Conservation (phyloP, 2,888 invertebrate genomes). For the Periphyllus acericola region DNA sequence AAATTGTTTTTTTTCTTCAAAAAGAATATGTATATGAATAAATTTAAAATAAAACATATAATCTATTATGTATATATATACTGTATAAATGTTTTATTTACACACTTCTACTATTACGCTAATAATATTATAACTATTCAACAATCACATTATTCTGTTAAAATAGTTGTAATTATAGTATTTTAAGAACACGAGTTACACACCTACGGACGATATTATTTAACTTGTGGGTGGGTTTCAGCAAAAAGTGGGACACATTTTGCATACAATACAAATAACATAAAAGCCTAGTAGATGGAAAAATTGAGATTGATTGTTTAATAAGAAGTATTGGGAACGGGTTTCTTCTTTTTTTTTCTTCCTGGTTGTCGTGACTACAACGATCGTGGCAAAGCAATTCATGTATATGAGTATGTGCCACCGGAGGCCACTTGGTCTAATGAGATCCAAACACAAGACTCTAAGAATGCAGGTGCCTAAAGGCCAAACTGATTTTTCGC, state of each 20-base stretch:
- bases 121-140: too few relatives aligned
- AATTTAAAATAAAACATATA: too few relatives aligned
- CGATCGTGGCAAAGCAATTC: conserved; percentile 35
- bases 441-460: conserved; percentile 35
- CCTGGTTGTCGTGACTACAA: conserved; percentile 50
- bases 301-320: conserved; percentile 58
- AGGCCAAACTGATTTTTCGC: conserved; percentile 55
- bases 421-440: conserved; percentile 54
- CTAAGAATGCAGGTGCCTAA: conserved; percentile 58
- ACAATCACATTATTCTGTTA: too few relatives aligned
- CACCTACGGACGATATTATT: conserved; percentile 29
- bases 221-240: conserved; percentile 35
- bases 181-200: neutral
- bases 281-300: conserved; percentile 50
- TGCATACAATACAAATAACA: conserved; percentile 52
- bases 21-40: too few relatives aligned
- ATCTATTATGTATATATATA: too few relatives aligned
- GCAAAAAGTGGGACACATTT: conserved; percentile 41
- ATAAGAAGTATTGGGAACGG: conserved; percentile 43
- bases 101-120: too few relatives aligned
- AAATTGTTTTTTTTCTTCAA: too few relatives aligned
- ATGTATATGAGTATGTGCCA: conserved; percentile 53
- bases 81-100: too few relatives aligned
- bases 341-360: conserved; percentile 35
- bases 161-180: too few relatives aligned